Conservation (phyloP, 2,113 vertebrate genomes). For the Pholis gunnellus region DNA sequence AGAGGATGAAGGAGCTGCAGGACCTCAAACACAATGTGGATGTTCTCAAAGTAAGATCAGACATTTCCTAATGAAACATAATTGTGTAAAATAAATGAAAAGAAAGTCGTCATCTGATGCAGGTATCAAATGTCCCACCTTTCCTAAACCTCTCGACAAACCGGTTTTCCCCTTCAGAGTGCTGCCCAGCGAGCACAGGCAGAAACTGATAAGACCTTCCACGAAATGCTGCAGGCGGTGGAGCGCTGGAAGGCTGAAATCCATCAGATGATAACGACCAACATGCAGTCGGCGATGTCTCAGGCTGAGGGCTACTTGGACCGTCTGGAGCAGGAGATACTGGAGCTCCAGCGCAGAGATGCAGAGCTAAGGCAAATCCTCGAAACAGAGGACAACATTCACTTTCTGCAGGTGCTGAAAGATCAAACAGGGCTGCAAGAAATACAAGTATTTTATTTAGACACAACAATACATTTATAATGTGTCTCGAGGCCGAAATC, state of each 20-base stretch:
- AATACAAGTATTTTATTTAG: background rate
- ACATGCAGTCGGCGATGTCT: constrained; percentile 82
- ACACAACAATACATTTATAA: background rate
- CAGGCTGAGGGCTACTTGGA: constrained; percentile 84
- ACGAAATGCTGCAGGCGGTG: constrained; percentile 84
- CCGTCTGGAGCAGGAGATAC: constrained; percentile 83
- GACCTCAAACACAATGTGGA: constrained; percentile 85
- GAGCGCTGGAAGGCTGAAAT: constrained; percentile 85
- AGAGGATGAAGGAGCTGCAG: constrained; percentile 85
- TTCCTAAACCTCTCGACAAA: background rate
- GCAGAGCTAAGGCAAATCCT: constrained; percentile 82
- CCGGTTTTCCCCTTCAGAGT: constrained; percentile 63
- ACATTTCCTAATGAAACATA: background rate
- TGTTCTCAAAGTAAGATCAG: constrained; percentile 80
- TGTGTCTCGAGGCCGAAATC: background rate
- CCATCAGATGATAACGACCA: constrained; percentile 82
- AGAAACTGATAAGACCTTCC: constrained; percentile 84
- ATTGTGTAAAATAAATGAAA: too few species aligned
- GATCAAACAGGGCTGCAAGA: background rate
- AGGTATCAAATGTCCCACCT: background rate
- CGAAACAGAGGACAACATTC: constrained; percentile 85
- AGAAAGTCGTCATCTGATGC: background rate
- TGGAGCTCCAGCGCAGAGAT: constrained; percentile 82
- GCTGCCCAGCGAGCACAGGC: constrained; percentile 78
- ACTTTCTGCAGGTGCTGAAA: constrained; percentile 83